Conservation (phyloP, 2,113 vertebrate genomes). For the Chascanopsetta lugubris region DNA sequence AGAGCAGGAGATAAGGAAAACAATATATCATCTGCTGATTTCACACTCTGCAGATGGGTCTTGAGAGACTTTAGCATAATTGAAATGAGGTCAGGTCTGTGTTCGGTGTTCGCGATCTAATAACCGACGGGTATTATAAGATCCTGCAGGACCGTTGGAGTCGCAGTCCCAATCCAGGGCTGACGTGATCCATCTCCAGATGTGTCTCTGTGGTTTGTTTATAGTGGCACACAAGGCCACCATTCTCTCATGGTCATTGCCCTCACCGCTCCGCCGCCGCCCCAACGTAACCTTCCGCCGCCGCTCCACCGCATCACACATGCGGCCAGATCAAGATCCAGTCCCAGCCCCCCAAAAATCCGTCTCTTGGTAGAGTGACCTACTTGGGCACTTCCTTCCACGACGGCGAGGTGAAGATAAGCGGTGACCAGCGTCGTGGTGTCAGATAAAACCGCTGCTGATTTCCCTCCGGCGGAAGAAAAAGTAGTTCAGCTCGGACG, state of each 20-base stretch:
- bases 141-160: background rate
- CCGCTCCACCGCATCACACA: slow-evolving; percentile 26
- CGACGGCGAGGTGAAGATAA: slow-evolving; percentile 13
- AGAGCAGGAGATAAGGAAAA: slow-evolving; percentile 55
- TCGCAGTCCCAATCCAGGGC: background rate
- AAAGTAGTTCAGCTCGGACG: background rate
- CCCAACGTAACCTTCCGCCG: slow-evolving; percentile 1
- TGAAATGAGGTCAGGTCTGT: background rate
- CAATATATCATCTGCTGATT: slow-evolving; percentile 52
- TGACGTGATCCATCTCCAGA: slow-evolving; percentile 41
- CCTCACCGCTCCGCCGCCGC: slow-evolving; percentile 37
- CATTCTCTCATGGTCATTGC: slow-evolving; percentile 52
- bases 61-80: background rate
- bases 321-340: background rate
- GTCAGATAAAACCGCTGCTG: slow-evolving; percentile 33
- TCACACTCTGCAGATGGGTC: slow-evolving; percentile 34
- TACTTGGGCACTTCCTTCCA: slow-evolving; percentile 17
- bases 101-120: background rate
- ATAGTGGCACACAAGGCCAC: slow-evolving; percentile 37
- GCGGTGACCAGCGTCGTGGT: background rate
- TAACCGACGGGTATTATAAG: background rate
- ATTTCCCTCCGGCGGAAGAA: background rate
- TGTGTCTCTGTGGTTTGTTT: slow-evolving; percentile 58
- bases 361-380: background rate
- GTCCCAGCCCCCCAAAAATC: background rate